Evolutionary conservation across 2,113 vertebrate species (phyloP).

Genomic region (Heteronetta atricapilla): DNA sequence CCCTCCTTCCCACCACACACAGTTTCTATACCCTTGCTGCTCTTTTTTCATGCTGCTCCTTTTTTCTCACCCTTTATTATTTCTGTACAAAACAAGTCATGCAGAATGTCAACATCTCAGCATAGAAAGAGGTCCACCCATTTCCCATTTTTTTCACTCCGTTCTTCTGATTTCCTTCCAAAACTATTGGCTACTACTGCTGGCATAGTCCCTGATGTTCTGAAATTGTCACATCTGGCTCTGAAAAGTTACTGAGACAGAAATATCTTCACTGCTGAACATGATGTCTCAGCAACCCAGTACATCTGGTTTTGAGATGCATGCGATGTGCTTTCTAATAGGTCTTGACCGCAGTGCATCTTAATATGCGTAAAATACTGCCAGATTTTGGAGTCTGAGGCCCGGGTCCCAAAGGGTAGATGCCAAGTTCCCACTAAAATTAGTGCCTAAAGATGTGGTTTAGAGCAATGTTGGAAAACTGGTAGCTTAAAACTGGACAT

Average conservation of each 20-base stretch:
- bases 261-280: neutral
- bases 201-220: neutral
- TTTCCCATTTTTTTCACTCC: neutral
- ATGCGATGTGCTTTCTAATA: neutral
- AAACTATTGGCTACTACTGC: neutral
- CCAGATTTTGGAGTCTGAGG: neutral
- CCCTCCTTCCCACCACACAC: neutral
- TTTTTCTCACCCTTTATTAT: neutral
- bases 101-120: neutral
- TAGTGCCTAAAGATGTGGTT: neutral
- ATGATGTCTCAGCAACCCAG: neutral
- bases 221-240: neutral
- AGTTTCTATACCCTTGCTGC: neutral
- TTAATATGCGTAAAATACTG: neutral
- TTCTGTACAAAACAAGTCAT: neutral
- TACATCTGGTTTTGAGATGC: neutral
- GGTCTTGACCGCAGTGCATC: neutral
- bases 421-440: neutral
- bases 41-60: neutral
- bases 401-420: neutral
- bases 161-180: neutral
- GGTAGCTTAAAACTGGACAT: neutral
- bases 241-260: neutral
- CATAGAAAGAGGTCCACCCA: neutral
- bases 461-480: neutral